Conservation (phyloP, 2,113 vertebrate species). For the Pseudonaja textilis region DNA sequence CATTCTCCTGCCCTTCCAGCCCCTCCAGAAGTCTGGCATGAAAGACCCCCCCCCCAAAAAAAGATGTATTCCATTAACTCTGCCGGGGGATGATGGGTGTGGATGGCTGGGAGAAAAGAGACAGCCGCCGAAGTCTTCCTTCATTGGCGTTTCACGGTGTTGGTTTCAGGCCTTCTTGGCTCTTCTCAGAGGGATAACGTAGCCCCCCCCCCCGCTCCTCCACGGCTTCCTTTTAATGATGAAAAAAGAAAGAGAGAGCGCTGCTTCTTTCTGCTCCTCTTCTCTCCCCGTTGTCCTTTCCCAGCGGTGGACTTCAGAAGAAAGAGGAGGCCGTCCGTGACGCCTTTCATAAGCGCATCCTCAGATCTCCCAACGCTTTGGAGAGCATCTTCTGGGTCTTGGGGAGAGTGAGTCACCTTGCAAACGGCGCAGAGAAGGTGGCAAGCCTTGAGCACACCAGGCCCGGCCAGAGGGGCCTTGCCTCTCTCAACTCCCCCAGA, state of each 20-base stretch:
- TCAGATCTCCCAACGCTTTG: slow-evolving; percentile 44
- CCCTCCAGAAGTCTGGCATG: slow-evolving; percentile 54
- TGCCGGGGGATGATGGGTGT: slow-evolving; percentile 65
- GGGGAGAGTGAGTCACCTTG: neutral
- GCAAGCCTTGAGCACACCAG: neutral
- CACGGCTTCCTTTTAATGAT: slow-evolving; percentile 34
- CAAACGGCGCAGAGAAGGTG: neutral
- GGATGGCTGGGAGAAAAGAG: neutral
- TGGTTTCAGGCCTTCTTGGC: slow-evolving; percentile 72
- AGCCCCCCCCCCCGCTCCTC: slow-evolving; percentile 46
- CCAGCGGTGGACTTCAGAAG: slow-evolving; percentile 56
- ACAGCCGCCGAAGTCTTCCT: slow-evolving; percentile 55
- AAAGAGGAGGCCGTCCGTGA: slow-evolving; percentile 49
- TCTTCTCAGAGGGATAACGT: slow-evolving; percentile 74
- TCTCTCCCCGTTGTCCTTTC: slow-evolving; percentile 32
- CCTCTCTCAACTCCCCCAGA: too few relatives aligned
- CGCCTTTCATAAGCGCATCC: slow-evolving; percentile 48
- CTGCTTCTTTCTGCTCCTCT: slow-evolving; percentile 32
- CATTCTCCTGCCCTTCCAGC: slow-evolving; percentile 54
- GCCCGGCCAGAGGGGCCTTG: accelerated
- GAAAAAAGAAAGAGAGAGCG: slow-evolving; percentile 48
- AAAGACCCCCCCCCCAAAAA: slow-evolving; percentile 27
- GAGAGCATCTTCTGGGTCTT: slow-evolving; percentile 27
- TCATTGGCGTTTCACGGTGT: slow-evolving; percentile 71
- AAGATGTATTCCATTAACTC: slow-evolving; percentile 69